Conservation (phyloP, 2,113 vertebrate species). For the Psammodynastes pulverulentus region DNA sequence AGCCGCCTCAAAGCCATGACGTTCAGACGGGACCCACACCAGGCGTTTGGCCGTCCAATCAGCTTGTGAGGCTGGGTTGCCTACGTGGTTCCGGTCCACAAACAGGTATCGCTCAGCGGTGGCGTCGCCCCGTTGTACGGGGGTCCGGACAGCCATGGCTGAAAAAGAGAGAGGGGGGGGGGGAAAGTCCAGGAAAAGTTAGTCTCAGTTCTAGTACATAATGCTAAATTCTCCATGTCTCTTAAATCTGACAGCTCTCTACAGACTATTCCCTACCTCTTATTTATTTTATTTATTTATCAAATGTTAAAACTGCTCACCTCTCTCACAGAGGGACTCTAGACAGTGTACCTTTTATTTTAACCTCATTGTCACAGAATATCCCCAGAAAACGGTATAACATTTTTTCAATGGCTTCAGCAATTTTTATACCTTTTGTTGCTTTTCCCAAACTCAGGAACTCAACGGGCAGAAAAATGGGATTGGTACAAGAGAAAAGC, state of each 20-base stretch:
- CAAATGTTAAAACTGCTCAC: background rate
- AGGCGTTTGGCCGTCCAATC: constrained; percentile 69
- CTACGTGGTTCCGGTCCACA: constrained; percentile 36
- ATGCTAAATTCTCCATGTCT: background rate
- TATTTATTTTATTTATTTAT: background rate
- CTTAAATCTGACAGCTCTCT: background rate
- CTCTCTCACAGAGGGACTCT: background rate
- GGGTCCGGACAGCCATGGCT: constrained; percentile 30
- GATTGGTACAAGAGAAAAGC: background rate
- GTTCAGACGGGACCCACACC: constrained; percentile 70
- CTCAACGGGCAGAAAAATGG: background rate
- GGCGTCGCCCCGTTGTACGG: constrained; percentile 11
- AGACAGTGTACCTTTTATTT: background rate
- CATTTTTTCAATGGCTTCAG: background rate
- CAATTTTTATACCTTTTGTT: background rate
- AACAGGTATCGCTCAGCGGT: constrained; percentile 51
- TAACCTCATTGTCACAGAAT: background rate
- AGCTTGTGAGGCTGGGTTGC: constrained; percentile 53
- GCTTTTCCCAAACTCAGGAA: background rate
- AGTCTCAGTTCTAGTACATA: background rate
- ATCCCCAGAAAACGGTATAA: background rate
- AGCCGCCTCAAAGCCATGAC: constrained; percentile 70
- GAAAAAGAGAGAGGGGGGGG: background rate
- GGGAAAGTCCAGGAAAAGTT: background rate
- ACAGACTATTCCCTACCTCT: background rate